Conservation (phyloP, 2,888 invertebrate genomes). For the Drosophila testacea region DNA sequence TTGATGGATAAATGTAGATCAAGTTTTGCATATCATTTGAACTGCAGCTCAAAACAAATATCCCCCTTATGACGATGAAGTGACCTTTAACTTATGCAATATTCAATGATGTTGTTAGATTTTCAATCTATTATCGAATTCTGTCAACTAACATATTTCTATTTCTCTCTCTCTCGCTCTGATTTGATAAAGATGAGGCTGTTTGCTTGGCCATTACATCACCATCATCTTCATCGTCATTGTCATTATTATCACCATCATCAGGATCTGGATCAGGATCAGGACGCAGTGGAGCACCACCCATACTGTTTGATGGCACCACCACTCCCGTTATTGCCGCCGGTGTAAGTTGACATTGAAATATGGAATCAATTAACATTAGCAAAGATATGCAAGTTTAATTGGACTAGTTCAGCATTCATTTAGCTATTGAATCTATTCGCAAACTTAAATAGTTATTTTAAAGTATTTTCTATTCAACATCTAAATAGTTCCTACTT, state of each 20-base stretch:
- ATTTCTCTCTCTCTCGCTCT: background rate
- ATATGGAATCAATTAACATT: background rate
- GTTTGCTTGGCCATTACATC: constrained; percentile 77
- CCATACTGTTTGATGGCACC: constrained; percentile 84
- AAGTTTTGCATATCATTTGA: constrained; percentile 62
- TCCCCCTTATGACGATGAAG: no score
- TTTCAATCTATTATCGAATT: background rate
- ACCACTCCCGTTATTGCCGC: constrained; percentile 85
- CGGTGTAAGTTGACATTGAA: constrained; percentile 75
- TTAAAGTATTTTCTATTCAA: no score
- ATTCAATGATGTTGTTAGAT: background rate
- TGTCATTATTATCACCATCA: constrained; percentile 16
- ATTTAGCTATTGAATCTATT: background rate
- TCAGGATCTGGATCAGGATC: background rate
- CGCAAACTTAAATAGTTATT: no score
- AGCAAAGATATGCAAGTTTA: constrained; percentile 1
- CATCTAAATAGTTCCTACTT: no score
- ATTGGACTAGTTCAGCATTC: background rate
- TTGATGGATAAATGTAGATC: constrained; percentile 51
- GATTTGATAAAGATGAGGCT: constrained; percentile 73
- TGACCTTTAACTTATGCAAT: constrained; percentile 59
- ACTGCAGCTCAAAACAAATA: background rate
- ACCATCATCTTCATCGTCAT: constrained; percentile 33
- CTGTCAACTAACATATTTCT: background rate
- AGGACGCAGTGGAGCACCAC: constrained; percentile 16